Conservation (phyloP, 1,140 invertebrate species). For the Hermatobates lingyangjiaoensis region DNA sequence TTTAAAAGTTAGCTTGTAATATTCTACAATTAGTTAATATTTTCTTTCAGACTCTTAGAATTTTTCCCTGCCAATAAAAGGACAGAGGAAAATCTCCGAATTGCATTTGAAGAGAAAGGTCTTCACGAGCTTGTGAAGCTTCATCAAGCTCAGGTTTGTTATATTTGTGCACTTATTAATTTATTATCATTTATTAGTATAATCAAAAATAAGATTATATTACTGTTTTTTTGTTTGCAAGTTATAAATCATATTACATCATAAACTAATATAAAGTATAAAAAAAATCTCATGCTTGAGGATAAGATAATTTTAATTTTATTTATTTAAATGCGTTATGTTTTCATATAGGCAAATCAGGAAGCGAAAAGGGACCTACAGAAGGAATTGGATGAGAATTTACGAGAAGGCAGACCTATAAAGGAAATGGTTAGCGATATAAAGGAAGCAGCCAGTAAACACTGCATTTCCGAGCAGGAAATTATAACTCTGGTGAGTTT, state of each 20-base stretch:
- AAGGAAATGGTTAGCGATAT: slow-evolving; percentile 67
- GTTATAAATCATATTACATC: not conserved
- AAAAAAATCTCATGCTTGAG: too few species aligned
- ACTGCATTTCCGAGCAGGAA: slow-evolving; percentile 73
- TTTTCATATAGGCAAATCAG: slow-evolving; percentile 42
- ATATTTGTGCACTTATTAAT: not conserved
- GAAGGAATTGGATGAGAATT: slow-evolving; percentile 51
- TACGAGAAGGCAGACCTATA: slow-evolving; percentile 59
- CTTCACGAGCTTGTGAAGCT: slow-evolving; percentile 73
- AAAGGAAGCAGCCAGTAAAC: slow-evolving; percentile 62
- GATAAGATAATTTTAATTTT: too few species aligned
- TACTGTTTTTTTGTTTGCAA: slow-evolving; percentile 5
- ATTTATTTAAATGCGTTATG: not conserved
- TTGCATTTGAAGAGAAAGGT: slow-evolving; percentile 66
- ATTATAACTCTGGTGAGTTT: slow-evolving; percentile 40
- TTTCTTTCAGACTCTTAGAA: slow-evolving; percentile 53
- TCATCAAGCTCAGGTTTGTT: slow-evolving; percentile 54
- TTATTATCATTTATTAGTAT: too few species aligned
- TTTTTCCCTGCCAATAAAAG: slow-evolving; percentile 85
- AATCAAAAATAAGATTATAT: not conserved
- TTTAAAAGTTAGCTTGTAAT: not conserved
- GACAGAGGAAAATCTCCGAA: slow-evolving; percentile 69
- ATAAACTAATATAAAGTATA: too few species aligned
- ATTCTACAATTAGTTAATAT: not conserved
- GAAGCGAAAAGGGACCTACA: slow-evolving; percentile 65